phyloP scores from a whole-genome alignment of 2,797 vertebrate species.

The Coccyzus lansbergi region DNA sequence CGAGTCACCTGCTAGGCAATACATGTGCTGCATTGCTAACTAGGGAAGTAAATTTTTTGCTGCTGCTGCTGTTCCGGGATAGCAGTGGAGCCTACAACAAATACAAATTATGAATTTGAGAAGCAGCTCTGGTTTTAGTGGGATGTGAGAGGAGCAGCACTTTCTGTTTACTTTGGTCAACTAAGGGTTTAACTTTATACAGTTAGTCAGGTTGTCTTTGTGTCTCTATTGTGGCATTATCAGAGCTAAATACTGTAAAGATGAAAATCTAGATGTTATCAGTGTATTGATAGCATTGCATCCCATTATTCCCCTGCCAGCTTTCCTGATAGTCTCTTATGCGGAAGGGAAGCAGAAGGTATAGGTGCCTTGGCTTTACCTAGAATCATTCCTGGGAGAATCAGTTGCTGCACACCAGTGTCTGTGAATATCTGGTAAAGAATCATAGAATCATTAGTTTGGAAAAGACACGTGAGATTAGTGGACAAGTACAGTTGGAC shows the following conservation, averaged over 20 bases:
- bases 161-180: background rate
- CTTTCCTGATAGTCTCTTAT: background rate
- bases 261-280: background rate
- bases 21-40: fast-evolving
- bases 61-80: background rate
- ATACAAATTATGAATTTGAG: fast-evolving
- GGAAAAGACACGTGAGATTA: too few relatives aligned
- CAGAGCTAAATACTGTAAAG: background rate
- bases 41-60: too few relatives aligned
- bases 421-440: background rate
- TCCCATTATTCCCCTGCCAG: background rate
- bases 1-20: fast-evolving
- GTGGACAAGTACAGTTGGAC: too few relatives aligned
- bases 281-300: fast-evolving
- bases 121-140: background rate
- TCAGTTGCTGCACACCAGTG: fast-evolving
- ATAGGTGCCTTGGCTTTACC: background rate
- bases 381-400: background rate
- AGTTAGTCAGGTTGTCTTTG: background rate
- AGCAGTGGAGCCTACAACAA: fast-evolving
- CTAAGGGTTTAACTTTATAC: background rate
- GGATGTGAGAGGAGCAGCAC: background rate
- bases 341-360: background rate
- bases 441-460: too few relatives aligned
- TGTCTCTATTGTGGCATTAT: background rate